Conservation (phyloP, 1,140 invertebrate genomes). For the Drosophila ironensis region DNA sequence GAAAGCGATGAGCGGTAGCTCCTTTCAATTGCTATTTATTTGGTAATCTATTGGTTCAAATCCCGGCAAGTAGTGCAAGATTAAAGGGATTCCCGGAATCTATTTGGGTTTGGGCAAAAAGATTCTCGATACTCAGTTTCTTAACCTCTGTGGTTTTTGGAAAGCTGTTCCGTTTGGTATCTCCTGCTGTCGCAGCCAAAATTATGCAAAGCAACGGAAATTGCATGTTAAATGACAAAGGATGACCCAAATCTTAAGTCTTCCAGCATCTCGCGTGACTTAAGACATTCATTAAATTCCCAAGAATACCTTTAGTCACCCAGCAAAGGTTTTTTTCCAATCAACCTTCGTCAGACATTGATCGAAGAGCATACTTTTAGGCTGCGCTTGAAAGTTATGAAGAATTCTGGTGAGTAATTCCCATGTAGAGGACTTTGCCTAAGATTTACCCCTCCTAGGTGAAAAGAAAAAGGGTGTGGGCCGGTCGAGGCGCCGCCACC, state of each 20-base stretch:
- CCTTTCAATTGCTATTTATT: too few species aligned
- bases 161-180: not conserved
- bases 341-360: not conserved
- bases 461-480: conserved; percentile 10
- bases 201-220: not conserved
- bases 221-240: not conserved
- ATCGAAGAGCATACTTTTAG: conserved; percentile 18
- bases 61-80: too few species aligned
- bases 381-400: not conserved
- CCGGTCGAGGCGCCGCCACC: not conserved
- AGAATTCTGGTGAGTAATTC: not conserved
- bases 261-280: not conserved
- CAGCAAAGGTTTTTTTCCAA: not conserved
- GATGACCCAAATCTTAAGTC: not conserved
- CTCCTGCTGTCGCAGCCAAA: not conserved
- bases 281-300: not conserved
- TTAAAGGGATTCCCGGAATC: too few species aligned
- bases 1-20: conserved; percentile 14
- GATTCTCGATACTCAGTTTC: not conserved
- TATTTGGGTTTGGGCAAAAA: not conserved
- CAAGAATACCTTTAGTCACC: not conserved
- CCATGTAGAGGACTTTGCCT: not conserved
- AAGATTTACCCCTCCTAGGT: too few species aligned
- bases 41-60: too few species aligned
- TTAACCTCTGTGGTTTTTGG: not conserved